These are phyloP conservation scores for Norana najaformis DNA, from an alignment of 2,888 invertebrate species.

Conservation along the genomic window DNA sequence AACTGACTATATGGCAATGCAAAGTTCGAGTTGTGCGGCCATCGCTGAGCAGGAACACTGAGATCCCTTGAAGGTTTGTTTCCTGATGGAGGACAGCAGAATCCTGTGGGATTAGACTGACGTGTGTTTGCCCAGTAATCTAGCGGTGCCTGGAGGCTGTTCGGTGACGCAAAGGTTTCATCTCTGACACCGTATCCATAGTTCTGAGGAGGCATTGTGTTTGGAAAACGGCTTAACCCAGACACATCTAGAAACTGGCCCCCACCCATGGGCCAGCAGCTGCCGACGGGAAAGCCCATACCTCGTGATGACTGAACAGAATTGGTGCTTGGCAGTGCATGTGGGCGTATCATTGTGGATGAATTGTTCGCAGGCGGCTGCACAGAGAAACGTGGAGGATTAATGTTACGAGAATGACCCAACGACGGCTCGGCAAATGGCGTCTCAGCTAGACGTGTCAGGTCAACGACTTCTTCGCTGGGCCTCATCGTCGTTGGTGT, in stretches of 20 bases:
- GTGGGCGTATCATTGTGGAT: neutral
- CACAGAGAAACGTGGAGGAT: neutral
- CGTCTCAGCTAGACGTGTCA: neutral
- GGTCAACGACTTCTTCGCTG: neutral
- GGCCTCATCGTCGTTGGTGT: neutral
- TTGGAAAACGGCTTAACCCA: neutral
- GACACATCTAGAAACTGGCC: neutral
- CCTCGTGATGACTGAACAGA: neutral
- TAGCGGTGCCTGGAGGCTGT: neutral
- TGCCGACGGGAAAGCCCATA: neutral
- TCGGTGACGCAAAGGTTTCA: neutral
- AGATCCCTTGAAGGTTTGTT: constrained; percentile 13
- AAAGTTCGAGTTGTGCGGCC: neutral
- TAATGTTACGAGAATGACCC: neutral
- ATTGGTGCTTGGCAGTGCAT: neutral
- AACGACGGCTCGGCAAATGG: neutral
- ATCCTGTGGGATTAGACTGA: neutral
- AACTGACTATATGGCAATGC: neutral
- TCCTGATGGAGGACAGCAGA: neutral
- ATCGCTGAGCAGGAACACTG: neutral
- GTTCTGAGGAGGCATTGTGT: neutral
- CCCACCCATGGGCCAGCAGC: neutral
- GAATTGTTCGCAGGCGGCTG: neutral
- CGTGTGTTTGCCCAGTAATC: neutral
- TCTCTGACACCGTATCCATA: neutral